phyloP scores from a whole-genome alignment of 2,888 invertebrate species.

The Timema cristinae region DNA sequence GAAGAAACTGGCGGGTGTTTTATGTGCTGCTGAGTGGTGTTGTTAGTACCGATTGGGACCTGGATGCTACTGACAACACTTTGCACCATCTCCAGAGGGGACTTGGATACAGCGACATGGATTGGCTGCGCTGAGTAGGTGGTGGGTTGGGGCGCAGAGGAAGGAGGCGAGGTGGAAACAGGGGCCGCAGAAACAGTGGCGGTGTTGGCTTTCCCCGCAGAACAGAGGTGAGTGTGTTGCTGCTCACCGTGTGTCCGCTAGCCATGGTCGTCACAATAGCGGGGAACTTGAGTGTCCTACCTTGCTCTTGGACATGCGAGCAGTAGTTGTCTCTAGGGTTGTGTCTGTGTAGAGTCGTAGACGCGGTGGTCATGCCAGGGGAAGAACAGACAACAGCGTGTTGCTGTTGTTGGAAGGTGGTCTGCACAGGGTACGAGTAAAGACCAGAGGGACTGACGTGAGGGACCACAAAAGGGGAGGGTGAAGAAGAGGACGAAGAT shows the following conservation, averaged over 20 bases:
- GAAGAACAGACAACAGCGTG: conserved; percentile 16
- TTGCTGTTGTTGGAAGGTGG: conserved; percentile 19
- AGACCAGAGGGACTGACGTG: conserved; percentile 25
- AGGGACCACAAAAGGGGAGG: conserved; percentile 28
- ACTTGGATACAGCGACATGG: conserved; percentile 47
- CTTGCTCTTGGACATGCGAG: conserved; percentile 22
- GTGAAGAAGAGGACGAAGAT: conserved; percentile 28
- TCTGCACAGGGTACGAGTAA: conserved; percentile 22
- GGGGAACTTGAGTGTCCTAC: conserved; percentile 18
- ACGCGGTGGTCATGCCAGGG: conserved; percentile 8
- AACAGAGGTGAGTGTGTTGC: conserved; percentile 78
- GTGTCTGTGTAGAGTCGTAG: conserved; percentile 2
- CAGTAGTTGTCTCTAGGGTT: conserved; percentile 19
- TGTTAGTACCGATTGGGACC: conserved; percentile 43
- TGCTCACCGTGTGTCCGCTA: conserved; percentile 69
- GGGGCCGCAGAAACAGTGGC: conserved; percentile 71
- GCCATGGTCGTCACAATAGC: conserved; percentile 59
- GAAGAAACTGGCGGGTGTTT: conserved; percentile 22
- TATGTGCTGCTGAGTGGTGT: conserved; percentile 21
- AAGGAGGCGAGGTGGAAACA: conserved; percentile 45
- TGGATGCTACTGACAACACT: conserved; percentile 69
- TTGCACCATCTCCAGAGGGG: conserved; percentile 73
- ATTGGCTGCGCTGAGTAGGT: conserved; percentile 15
- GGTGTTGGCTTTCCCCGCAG: conserved; percentile 72
- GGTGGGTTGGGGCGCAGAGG: conserved; percentile 18